A percentile compares a stretch with the other conserved stretches of the same genome.
These are phyloP conservation scores for Sitophilus oryzae DNA, from an alignment of 1,140 invertebrate genomes.

Conservation along the genomic window DNA sequence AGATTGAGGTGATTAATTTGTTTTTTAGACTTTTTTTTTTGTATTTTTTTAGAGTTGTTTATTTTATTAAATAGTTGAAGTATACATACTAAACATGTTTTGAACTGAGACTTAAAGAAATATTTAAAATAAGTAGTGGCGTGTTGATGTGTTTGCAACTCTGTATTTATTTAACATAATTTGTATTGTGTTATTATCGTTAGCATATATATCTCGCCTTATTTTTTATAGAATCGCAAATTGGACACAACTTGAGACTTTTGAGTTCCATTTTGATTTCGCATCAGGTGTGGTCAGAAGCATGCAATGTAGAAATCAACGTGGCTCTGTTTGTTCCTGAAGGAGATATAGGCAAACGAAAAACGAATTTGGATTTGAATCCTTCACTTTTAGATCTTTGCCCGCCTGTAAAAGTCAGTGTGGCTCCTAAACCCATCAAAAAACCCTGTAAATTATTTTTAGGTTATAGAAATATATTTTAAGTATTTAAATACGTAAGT, in stretches of 20 bases:
- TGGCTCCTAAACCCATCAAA: constrained; percentile 82
- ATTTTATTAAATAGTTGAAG: no score
- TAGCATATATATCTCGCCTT: neutral
- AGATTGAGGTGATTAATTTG: no score
- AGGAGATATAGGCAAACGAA: constrained; percentile 50
- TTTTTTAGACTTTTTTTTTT: no score
- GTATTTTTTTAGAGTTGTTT: no score
- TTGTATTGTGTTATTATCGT: neutral
- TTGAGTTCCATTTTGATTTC: constrained; percentile 82
- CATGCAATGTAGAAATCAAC: constrained; percentile 81
- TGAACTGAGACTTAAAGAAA: no score
- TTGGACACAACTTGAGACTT: constrained; percentile 64
- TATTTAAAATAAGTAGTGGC: no score
- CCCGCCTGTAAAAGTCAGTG: constrained; percentile 83
- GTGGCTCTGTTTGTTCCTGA: constrained; percentile 74
- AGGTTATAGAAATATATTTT: neutral
- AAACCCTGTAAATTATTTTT: constrained; percentile 33
- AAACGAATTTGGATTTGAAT: constrained; percentile 51
- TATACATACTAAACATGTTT: no score
- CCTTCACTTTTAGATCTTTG: constrained; percentile 75
- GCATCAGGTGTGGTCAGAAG: constrained; percentile 85
- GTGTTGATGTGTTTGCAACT: no score
- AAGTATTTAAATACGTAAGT: no score
- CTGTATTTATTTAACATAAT: neutral
- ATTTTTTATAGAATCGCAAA: constrained; percentile 29